Evolutionary conservation across 2,888 invertebrate genomes (phyloP).

Genomic region (Aleiodes testaceus): DNA sequence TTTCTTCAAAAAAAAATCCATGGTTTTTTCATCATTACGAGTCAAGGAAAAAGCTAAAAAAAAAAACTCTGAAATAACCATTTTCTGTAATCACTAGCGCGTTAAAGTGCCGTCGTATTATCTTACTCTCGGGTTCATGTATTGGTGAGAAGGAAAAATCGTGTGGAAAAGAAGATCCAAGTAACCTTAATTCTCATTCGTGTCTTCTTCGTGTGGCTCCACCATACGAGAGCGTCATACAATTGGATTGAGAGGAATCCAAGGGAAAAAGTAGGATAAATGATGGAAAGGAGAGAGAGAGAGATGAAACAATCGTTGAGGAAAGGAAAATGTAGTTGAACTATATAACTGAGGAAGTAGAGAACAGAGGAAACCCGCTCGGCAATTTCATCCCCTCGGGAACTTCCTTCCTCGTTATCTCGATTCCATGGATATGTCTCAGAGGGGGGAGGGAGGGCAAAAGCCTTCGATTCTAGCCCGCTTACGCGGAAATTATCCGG

Average conservation of each 20-base stretch:
- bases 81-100: conserved; percentile 35
- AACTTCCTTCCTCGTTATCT: conserved; percentile 49
- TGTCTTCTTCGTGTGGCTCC: too few relatives aligned
- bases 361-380: conserved; percentile 42
- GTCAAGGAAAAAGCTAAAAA: background rate
- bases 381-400: conserved; percentile 47
- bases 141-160: conserved; percentile 40
- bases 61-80: conserved; percentile 21
- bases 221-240: background rate
- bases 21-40: conserved; percentile 1
- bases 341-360: background rate
- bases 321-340: background rate
- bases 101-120: conserved; percentile 38
- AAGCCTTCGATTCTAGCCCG: conserved; percentile 39
- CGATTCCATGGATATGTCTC: conserved; percentile 42
- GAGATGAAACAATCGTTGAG: background rate
- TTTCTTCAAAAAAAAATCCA: background rate
- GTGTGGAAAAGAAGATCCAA: conserved; percentile 39
- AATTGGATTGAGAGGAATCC: conserved; percentile 36
- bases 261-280: conserved; percentile 45
- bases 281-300: conserved; percentile 29
- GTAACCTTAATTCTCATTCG: background rate
- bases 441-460: too few relatives aligned
- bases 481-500: conserved; percentile 39
- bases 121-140: conserved; percentile 13